phyloP scores from a whole-genome alignment of 2,797 vertebrate species.

The Xenopus petersii region DNA sequence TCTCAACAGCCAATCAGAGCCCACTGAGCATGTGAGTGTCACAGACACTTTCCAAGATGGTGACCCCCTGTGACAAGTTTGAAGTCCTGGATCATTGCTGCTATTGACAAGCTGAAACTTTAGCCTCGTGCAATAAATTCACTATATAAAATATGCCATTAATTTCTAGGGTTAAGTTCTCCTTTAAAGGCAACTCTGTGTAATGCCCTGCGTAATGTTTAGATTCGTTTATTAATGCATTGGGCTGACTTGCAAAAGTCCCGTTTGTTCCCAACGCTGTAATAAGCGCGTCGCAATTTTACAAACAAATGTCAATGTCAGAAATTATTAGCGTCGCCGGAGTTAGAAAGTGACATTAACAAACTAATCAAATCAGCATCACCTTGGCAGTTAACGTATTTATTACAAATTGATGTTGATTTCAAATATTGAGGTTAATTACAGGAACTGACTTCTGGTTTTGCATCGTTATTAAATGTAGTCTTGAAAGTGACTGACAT shows the following conservation, averaged over 20 bases:
- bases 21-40: too few relatives aligned
- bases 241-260: neutral
- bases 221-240: neutral
- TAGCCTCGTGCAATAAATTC: too few relatives aligned
- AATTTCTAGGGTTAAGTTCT: too few relatives aligned
- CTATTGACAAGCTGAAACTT: too few relatives aligned
- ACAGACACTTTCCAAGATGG: too few relatives aligned
- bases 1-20: too few relatives aligned
- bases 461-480: slow-evolving; percentile 24
- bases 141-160: too few relatives aligned
- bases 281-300: slow-evolving; percentile 18
- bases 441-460: slow-evolving; percentile 36
- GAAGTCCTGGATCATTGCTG: too few relatives aligned
- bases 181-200: too few relatives aligned
- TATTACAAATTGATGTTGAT: slow-evolving; percentile 50
- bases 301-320: slow-evolving; percentile 41
- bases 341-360: slow-evolving; percentile 45
- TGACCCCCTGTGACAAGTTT: too few relatives aligned
- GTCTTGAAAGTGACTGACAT: slow-evolving; percentile 37
- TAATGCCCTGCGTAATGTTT: too few relatives aligned
- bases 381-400: slow-evolving; percentile 48
- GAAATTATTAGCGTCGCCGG: slow-evolving; percentile 38
- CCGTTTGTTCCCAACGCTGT: neutral
- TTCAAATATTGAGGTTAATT: slow-evolving; percentile 50
- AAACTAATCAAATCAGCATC: slow-evolving; percentile 37